phyloP scores from a whole-genome alignment of 2,797 vertebrate species.

The Xerus rutilus region DNA sequence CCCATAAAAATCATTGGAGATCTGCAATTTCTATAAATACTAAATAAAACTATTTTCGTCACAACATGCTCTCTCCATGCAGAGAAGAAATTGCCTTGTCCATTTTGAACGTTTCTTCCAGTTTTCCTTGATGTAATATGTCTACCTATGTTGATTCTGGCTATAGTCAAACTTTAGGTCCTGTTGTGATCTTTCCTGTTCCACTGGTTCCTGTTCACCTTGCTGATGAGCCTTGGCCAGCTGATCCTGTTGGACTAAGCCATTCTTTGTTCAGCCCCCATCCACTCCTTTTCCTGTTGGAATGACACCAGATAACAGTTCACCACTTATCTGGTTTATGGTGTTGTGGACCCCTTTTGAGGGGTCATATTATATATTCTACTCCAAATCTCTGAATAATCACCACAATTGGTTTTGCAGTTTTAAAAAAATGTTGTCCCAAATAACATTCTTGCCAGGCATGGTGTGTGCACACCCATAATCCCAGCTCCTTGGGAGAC shows the following conservation, averaged over 20 bases:
- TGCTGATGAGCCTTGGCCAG: neutral
- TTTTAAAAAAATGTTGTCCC: neutral
- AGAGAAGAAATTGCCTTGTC: neutral
- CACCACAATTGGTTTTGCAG: neutral
- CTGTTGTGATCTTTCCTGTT: neutral
- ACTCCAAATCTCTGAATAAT: neutral
- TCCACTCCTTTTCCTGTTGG: neutral
- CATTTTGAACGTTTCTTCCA: neutral
- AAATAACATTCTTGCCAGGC: no score
- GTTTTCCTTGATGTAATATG: neutral
- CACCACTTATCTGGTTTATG: neutral
- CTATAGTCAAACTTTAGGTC: neutral
- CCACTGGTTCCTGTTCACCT: neutral
- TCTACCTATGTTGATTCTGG: neutral
- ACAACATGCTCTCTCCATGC: neutral
- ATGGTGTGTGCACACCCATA: no score
- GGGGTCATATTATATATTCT: neutral
- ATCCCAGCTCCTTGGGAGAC: no score
- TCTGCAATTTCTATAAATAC: neutral
- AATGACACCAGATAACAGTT: neutral
- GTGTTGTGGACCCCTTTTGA: neutral
- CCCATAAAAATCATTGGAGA: neutral
- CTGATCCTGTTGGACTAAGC: neutral
- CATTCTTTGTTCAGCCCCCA: no score
- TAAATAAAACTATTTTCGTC: neutral